Evolutionary conservation across 2,113 vertebrate species (phyloP), one percentile per base, ranked within the genome.

Genomic region (Tringa solitaria): DNA sequence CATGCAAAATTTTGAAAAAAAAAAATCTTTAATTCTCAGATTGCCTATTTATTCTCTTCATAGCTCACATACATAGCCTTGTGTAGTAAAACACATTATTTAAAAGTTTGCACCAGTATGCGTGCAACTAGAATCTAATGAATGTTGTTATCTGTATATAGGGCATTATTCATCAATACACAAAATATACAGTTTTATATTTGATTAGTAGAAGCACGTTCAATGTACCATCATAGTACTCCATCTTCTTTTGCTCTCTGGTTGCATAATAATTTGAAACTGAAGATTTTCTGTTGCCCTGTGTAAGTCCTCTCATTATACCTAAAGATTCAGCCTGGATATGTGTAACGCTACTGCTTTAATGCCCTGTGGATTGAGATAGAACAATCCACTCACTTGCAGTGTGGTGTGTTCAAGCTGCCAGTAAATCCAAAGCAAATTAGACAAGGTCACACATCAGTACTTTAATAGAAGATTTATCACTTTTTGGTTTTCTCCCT

Each of bases 371-470:
- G 72, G 65, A 93, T 70, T 41, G 73, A 54, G 57, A 72, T 0
- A 86, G 67, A 95, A 48, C 59, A 83, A 65, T 37, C 37, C 14
- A 63, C 9, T 90, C 4, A 26, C 23, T 65, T 14, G 1, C 27
- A 59, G 7, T 60, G 26, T 37, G 23, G 6, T 43, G 17, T 35
- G 17, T 87, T 92, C 43, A 63, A 70, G 48, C 35, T 80, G 60
- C 56, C 60, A 91, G 22, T 56, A 91, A 93, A 67, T 46, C 24
- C 60, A 65, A 91, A 92, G 72, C 70, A 94, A 96, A 96, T 96
- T 59, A 80, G 28, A 84, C 64, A 83, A 37, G 23, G 24, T 90
- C 48, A 87, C 79, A 80, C 33, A 94, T 78, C n/a, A 91, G 35
- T 61, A 85, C n/a, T 28, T 76, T 43, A 32, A 35, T 19, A 16